These are phyloP conservation scores for Drosophila baimaii DNA, from an alignment of 1,140 invertebrate species.

Conservation along the genomic window DNA sequence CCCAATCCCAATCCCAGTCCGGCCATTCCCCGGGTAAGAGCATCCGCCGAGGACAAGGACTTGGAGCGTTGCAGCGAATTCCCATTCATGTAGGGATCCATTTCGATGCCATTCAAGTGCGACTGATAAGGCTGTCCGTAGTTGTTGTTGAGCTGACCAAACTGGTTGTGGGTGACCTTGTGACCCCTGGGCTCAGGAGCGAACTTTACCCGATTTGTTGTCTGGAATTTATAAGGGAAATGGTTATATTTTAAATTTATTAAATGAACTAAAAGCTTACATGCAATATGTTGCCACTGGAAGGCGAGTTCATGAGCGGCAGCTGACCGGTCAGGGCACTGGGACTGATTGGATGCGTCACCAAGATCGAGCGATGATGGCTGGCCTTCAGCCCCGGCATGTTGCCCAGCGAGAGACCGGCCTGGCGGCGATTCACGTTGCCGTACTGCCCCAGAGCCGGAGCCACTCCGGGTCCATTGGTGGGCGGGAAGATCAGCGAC, in stretches of 20 bases:
- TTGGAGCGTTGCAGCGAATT: constrained; percentile 89
- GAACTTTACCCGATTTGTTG: constrained; percentile 80
- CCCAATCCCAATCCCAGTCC: constrained; percentile 86
- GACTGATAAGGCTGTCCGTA: constrained; percentile 68
- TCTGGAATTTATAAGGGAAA: constrained; percentile 30
- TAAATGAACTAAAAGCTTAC: constrained; percentile 78
- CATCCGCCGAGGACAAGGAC: constrained; percentile 90
- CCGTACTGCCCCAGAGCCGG: constrained; percentile 85
- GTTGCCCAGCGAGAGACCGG: constrained; percentile 72
- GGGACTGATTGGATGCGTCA: constrained; percentile 76
- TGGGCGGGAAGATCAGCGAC: constrained; percentile 80
- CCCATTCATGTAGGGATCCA: constrained; percentile 76
- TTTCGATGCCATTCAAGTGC: constrained; percentile 73
- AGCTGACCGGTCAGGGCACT: constrained; percentile 70
- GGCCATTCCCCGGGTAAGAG: constrained; percentile 87
- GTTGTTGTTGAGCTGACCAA: constrained; percentile 51
- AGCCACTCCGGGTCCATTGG: constrained; percentile 58
- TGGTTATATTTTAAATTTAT: background rate
- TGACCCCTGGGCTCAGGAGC: constrained; percentile 72
- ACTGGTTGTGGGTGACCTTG: constrained; percentile 47
- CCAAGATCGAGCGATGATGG: constrained; percentile 82
- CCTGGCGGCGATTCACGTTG: constrained; percentile 70
- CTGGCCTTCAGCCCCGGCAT: constrained; percentile 65
- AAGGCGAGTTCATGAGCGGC: constrained; percentile 86
- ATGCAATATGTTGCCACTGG: constrained; percentile 88